Base-by-base conservation (phyloP, 1,140 invertebrate genomes). In the Drosophila carrolli region DNA sequence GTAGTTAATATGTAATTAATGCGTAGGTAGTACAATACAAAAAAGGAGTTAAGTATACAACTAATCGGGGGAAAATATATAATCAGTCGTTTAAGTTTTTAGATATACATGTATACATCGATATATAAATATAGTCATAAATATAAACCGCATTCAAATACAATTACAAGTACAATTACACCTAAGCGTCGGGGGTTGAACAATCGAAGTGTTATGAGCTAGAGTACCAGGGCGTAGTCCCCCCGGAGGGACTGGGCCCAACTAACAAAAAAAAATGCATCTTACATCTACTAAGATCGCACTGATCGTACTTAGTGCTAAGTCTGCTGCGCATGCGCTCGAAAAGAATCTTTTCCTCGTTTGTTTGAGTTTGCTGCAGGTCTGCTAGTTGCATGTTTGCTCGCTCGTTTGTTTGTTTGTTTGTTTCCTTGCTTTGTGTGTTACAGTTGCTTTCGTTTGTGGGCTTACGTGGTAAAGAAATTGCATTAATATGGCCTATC, bases 401-500 rank as follows among this genome's bases (percentile, higher is more conserved):
- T 51, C n/a, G 48, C 35, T 50, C 29, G 47, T 57, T 43, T 29
- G 46, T 57, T 43, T 61, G 23, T 61, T 32, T 41, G 37, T 19
- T 60, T 32, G 38, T 53, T 73, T 56, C 14, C 35, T 38, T 68
- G 50, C 32, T 73, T 63, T 62, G 54, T 81, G 59, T 60, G 44
- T 51, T 81, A 44, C 53, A 58, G 38, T 75, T 67, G 59, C 63
- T 16, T 44, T 51, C 35, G n/a, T 68, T 72, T 75, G 81, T 72
- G 32, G 53, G 48, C 81, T 85, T 85, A 85, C 16, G 47, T 75
- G 54, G 65, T 85, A 86, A 51, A 58, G 65, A 53, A 86, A 86
- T 82, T 82, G 82, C 84, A 89, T 84, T 78, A 88, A 88, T 88
- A 88, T 88, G 84, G 84, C 84, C 84, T 88, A 83, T 88, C 81